phyloP scores from a whole-genome alignment of 37 sponge, comb jelly and placozoan genomes.

The Halichondria panicea region DNA sequence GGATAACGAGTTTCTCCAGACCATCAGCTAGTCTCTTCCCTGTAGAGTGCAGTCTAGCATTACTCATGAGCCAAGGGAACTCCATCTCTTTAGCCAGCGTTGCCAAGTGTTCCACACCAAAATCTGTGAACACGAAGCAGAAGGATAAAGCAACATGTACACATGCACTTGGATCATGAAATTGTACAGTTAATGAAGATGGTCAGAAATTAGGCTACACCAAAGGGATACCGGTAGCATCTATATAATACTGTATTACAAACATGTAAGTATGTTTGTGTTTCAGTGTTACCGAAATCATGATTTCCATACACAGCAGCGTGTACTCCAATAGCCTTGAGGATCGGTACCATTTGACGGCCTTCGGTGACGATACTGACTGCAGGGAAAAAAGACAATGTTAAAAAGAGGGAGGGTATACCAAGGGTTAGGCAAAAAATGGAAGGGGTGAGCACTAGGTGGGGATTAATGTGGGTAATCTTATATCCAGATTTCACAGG shows the following conservation, averaged over 20 bases:
- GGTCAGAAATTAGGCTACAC: too few relatives aligned
- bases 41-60: constrained; percentile 53
- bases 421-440: too few relatives aligned
- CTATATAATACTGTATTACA: too few relatives aligned
- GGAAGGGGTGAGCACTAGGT: too few relatives aligned
- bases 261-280: too few relatives aligned
- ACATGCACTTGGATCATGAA: too few relatives aligned
- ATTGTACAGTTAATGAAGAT: too few relatives aligned
- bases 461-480: neutral
- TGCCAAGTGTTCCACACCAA: constrained; percentile 81
- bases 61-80: constrained; percentile 87
- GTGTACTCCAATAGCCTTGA: constrained; percentile 60
- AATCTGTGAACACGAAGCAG: too few relatives aligned
- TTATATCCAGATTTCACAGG: neutral
- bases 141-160: too few relatives aligned
- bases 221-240: too few relatives aligned
- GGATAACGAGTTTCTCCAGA: constrained; percentile 13
- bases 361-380: constrained; percentile 79
- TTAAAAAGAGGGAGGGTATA: too few relatives aligned
- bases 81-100: constrained; percentile 36
- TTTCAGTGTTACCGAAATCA: constrained; percentile 82
- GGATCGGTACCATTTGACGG: constrained; percentile 79
- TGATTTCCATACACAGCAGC: constrained; percentile 86
- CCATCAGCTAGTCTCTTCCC: constrained; percentile 48
- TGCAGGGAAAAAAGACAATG: constrained; percentile 12